These are phyloP conservation scores for Rhogogaster chlorosoma DNA, from an alignment of 2,888 invertebrate genomes.

Conservation along the genomic window DNA sequence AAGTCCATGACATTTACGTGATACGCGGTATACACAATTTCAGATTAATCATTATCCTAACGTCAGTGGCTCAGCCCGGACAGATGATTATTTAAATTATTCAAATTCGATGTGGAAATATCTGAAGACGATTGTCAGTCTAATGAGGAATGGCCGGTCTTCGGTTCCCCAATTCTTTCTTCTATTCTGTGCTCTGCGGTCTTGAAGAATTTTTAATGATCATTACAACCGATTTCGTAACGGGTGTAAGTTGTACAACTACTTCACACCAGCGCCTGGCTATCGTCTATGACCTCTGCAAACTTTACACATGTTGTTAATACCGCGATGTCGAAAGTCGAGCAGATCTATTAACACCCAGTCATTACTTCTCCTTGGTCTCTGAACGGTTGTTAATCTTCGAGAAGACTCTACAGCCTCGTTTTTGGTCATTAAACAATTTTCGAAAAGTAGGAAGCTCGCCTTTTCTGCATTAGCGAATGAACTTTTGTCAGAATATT, in stretches of 20 bases:
- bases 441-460: not conserved
- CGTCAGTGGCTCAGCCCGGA: not conserved
- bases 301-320: not conserved
- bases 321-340: not conserved
- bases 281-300: not conserved
- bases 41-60: not conserved
- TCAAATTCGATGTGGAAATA: not conserved
- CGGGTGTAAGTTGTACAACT: not conserved
- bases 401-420: too few relatives aligned
- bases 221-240: not conserved
- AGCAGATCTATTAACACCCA: not conserved
- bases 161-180: not conserved
- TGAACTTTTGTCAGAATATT: not conserved
- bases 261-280: not conserved
- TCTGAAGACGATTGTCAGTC: not conserved
- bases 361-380: not conserved
- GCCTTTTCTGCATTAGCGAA: not conserved
- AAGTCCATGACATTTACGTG: not conserved
- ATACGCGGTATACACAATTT: not conserved
- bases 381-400: not conserved
- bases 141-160: not conserved
- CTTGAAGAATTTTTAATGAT: not conserved
- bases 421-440: not conserved
- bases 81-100: not conserved
- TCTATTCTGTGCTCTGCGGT: not conserved